phyloP scores from a whole-genome alignment of 2,113 vertebrate species.

The Lasiurus borealis region DNA sequence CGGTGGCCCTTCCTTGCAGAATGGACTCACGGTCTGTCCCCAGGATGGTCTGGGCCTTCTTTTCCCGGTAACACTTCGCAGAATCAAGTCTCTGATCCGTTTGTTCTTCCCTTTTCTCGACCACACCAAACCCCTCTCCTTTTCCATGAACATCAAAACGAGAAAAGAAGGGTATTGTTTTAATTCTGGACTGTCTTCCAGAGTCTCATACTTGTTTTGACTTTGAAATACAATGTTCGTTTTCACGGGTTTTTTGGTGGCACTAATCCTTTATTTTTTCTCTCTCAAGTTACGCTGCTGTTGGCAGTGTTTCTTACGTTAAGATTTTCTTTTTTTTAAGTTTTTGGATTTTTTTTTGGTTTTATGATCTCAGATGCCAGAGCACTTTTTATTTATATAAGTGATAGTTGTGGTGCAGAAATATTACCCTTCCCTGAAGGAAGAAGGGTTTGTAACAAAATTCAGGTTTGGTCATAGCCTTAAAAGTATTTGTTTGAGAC shows the following conservation, averaged over 20 bases:
- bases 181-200: slow-evolving; percentile 14
- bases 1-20: neutral
- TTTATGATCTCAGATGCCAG: slow-evolving; percentile 45
- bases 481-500: neutral
- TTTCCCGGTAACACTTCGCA: neutral
- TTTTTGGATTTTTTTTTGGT: slow-evolving; percentile 18
- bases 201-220: slow-evolving; percentile 38
- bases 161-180: neutral
- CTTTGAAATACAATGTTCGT: neutral
- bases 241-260: neutral
- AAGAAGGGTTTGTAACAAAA: neutral
- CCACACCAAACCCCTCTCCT: neutral
- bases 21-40: fast-evolving
- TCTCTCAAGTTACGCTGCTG: neutral
- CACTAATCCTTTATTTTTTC: neutral
- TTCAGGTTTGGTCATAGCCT: neutral
- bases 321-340: neutral
- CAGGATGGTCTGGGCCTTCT: neutral
- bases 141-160: neutral
- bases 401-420: neutral
- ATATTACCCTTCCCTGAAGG: slow-evolving; percentile 1
- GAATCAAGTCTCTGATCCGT: neutral
- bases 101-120: neutral
- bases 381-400: neutral
- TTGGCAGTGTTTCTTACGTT: neutral